phyloP scores from a whole-genome alignment of 1,140 invertebrate species.

The Procambarus virginalis region DNA sequence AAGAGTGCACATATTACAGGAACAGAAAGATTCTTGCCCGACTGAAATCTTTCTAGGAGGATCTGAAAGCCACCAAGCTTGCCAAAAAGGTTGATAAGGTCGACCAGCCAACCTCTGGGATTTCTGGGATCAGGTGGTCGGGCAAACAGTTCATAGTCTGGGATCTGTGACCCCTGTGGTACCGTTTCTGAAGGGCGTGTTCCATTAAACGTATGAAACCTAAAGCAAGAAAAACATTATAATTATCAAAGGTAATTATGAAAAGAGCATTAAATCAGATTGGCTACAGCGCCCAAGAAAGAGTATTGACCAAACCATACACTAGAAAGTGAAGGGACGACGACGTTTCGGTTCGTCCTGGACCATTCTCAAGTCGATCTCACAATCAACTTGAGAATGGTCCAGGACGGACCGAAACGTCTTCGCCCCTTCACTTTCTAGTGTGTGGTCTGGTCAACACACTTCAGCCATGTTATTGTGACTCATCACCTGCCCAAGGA shows the following conservation, averaged over 20 bases:
- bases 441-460: no score
- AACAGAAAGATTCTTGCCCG: constrained; percentile 82
- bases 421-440: no score
- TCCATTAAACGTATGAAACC: constrained; percentile 95
- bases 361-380: no score
- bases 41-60: constrained; percentile 89
- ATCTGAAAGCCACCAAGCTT: constrained; percentile 90
- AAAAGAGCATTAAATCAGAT: not conserved
- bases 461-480: no score
- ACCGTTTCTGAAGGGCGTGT: constrained; percentile 87
- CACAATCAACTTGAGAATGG: no score
- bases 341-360: no score
- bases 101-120: constrained; percentile 93
- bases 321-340: no score
- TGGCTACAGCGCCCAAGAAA: no score
- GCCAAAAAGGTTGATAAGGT: constrained; percentile 96
- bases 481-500: no score
- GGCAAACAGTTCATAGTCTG: constrained; percentile 79
- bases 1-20: constrained; percentile 89
- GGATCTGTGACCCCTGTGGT: constrained; percentile 78
- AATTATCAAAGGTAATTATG: not conserved
- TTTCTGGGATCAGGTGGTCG: constrained; percentile 66
- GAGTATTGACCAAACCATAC: no score
- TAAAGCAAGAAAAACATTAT: constrained; percentile 73
- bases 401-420: no score